Evolutionary conservation across 1,140 invertebrate species (phyloP), one percentile per base, ranked within the genome.

Genomic region (Hyles euphorbiae): DNA sequence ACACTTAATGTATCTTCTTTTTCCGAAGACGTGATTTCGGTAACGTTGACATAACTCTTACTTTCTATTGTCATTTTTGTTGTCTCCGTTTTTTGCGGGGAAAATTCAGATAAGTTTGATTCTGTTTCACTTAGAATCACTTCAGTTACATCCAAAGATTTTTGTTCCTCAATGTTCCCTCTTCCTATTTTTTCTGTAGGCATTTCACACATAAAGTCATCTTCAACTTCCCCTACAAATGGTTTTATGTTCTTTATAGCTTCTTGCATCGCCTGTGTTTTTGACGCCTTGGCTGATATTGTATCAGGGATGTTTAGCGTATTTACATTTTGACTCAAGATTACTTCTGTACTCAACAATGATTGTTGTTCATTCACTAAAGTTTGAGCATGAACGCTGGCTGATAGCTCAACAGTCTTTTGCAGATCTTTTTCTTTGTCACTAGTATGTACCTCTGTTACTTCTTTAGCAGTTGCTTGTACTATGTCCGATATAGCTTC

Each of bases 171-270:
- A 33, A 78, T 54, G 50, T 32, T 61, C 53, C 60, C 45, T 48
- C 58, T 76, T 9, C 64, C 40, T 22, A 45, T 58, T 56, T 61
- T 70, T 49, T 56, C 11, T 22, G 36, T 52, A 8, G 58, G 45
- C 53, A 40, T 40, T 40, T 60, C 49, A 50, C 48, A 53, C 40
- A 32, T 43, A 40, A 64, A 71, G 36, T 12, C 55, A 34, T 70
- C 53, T 67, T 81, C 82, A 12, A 50, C 58, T 70, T 85, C 82
- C 10, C 74, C 76, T 45, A 83, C 53, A 63, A 78, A 81, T 49
- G 63, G 66, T 63, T 75, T 69, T 44, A 52, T 58, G 55, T 76
- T 66, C 67, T 77, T 57, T 4, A 78, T 36, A 54, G 77, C 78
- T 72, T 80, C 70, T 48, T 81, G 67, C 2, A 58, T 63, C 10